Percentiles rank a stretch among this genome's conserved stretches.
Conservation (phyloP, 1,140 invertebrate genomes). For the Melipona quadrifasciata region DNA sequence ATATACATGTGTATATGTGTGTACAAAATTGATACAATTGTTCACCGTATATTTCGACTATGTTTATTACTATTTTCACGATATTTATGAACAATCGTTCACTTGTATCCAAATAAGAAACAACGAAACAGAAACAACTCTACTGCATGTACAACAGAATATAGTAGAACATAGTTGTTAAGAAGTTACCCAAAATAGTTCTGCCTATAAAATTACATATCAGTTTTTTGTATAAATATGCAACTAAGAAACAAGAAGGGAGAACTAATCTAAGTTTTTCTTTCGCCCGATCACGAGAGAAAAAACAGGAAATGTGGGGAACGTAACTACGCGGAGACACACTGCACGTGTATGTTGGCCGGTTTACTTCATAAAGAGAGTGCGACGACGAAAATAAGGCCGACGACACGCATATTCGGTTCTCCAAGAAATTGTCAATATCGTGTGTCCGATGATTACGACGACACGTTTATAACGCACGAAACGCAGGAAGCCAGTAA, state of each 20-base stretch:
- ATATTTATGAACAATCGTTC: neutral
- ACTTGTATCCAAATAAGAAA: neutral
- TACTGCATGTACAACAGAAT: neutral
- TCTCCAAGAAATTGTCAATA: slow-evolving; percentile 1
- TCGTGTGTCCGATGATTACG: slow-evolving; percentile 58
- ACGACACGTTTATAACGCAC: slow-evolving; percentile 61
- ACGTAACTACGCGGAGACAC: neutral
- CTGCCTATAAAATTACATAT: no score
- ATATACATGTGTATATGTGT: neutral
- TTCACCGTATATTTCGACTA: neutral
- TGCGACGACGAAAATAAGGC: slow-evolving; percentile 1
- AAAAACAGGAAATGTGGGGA: neutral
- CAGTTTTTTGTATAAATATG: neutral
- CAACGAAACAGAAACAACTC: neutral
- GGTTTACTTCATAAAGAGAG: neutral
- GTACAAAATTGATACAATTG: neutral
- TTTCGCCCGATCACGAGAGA: neutral
- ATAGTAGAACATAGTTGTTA: neutral
- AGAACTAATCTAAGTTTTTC: neutral
- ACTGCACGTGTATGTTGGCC: neutral
- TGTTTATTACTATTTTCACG: neutral
- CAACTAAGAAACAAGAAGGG: neutral
- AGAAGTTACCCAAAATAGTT: neutral
- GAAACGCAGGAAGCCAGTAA: slow-evolving; percentile 74
- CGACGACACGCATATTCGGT: slow-evolving; percentile 42